A percentile compares a stretch with the other conserved stretches of the same genome.
Conservation (phyloP, 2,113 vertebrate species). For the Mormyrus iriodes region DNA sequence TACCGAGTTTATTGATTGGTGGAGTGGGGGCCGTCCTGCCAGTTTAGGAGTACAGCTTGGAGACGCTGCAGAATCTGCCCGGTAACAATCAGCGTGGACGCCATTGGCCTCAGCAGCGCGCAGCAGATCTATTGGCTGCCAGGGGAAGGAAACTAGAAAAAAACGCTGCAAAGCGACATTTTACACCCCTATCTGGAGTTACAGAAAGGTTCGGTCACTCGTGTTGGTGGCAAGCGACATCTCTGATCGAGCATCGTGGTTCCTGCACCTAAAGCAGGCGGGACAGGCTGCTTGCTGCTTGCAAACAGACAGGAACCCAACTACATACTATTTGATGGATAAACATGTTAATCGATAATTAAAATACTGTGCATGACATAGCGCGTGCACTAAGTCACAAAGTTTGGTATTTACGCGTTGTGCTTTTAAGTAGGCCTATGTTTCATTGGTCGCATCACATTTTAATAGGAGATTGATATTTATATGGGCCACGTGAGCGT, state of each 20-base stretch:
- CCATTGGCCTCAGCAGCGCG: background rate
- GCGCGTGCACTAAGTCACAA: background rate
- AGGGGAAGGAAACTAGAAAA: conserved; percentile 8
- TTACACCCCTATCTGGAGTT: background rate
- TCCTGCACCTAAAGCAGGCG: background rate
- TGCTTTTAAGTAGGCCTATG: background rate
- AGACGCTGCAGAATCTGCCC: conserved; percentile 11
- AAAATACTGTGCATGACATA: background rate
- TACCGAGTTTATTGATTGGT: background rate
- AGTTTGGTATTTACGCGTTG: background rate
- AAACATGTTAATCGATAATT: background rate
- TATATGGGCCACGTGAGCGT: background rate
- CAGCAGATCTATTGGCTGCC: conserved; percentile 13
- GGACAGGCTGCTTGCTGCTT: background rate
- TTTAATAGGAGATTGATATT: background rate
- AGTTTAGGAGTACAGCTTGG: background rate
- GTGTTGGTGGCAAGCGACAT: background rate
- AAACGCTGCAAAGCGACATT: background rate
- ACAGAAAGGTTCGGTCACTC: background rate
- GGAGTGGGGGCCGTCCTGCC: background rate
- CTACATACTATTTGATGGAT: background rate
- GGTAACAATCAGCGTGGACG: conserved; percentile 14
- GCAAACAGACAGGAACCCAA: background rate
- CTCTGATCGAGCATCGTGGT: background rate
- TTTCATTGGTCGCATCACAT: background rate